Evolutionary conservation across 2,113 vertebrate species (phyloP).

Genomic region (Cavia aperea): DNA sequence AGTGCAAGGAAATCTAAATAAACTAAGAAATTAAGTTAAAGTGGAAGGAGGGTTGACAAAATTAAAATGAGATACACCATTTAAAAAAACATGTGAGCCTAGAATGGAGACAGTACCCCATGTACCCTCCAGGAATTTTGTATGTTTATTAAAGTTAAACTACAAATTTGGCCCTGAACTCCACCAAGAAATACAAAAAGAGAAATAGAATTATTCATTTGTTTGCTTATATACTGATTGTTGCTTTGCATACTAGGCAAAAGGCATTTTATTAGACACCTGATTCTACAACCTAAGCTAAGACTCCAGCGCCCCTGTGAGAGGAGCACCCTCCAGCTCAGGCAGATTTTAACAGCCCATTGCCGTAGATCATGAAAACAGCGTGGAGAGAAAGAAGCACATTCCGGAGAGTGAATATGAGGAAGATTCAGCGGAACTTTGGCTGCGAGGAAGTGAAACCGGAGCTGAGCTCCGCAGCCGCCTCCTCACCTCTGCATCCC

Average conservation of each 20-base stretch:
- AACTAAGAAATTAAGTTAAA: background rate
- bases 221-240: background rate
- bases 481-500: background rate
- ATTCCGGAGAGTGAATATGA: conserved; percentile 1
- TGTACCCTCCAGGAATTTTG: background rate
- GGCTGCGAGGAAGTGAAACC: background rate
- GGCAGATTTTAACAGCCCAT: background rate
- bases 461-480: background rate
- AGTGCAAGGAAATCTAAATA: background rate
- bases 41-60: background rate
- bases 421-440: background rate
- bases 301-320: background rate
- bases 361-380: conserved; percentile 25
- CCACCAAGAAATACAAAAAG: background rate
- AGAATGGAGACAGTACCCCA: background rate
- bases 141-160: background rate
- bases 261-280: conserved; percentile 18
- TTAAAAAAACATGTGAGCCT: background rate
- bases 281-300: background rate
- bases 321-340: background rate
- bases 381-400: conserved; percentile 25
- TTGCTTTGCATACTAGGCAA: background rate
- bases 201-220: background rate
- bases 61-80: background rate
- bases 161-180: background rate